These are phyloP conservation scores for Pandion haliaetus DNA, from an alignment of 2,113 vertebrate genomes.

Conservation along the genomic window DNA sequence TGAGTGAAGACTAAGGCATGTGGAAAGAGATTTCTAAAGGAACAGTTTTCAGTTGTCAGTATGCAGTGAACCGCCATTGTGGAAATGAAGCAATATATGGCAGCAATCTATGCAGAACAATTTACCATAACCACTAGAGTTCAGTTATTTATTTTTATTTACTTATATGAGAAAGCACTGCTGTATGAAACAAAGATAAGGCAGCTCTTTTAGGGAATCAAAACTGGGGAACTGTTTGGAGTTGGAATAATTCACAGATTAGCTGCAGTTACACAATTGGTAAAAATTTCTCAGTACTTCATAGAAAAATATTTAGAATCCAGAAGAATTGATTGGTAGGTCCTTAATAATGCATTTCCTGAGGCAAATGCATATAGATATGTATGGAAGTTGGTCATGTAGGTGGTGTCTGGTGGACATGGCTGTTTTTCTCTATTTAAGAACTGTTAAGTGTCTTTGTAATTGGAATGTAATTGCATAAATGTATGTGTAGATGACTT, in stretches of 20 bases:
- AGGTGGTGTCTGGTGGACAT: neutral
- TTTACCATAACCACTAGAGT: neutral
- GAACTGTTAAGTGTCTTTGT: neutral
- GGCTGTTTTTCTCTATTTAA: neutral
- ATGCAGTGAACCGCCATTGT: neutral
- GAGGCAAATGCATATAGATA: neutral
- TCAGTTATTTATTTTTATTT: neutral
- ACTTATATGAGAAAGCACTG: neutral
- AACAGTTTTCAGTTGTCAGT: neutral
- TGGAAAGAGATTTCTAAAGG: conserved; percentile 25
- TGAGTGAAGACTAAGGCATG: neutral
- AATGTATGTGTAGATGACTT: neutral
- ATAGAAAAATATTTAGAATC: neutral
- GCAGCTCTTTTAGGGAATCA: neutral
- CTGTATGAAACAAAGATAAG: neutral
- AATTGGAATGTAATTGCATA: neutral
- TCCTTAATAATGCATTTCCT: neutral
- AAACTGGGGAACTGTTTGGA: neutral
- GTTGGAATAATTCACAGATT: neutral
- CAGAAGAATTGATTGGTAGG: neutral
- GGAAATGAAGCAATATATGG: neutral
- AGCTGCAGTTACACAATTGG: neutral
- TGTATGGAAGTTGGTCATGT: neutral
- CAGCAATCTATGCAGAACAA: neutral
- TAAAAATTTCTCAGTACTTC: neutral